These are phyloP conservation scores for Corythornis cristatus DNA, from an alignment of 2,113 vertebrate genomes.

Conservation along the genomic window DNA sequence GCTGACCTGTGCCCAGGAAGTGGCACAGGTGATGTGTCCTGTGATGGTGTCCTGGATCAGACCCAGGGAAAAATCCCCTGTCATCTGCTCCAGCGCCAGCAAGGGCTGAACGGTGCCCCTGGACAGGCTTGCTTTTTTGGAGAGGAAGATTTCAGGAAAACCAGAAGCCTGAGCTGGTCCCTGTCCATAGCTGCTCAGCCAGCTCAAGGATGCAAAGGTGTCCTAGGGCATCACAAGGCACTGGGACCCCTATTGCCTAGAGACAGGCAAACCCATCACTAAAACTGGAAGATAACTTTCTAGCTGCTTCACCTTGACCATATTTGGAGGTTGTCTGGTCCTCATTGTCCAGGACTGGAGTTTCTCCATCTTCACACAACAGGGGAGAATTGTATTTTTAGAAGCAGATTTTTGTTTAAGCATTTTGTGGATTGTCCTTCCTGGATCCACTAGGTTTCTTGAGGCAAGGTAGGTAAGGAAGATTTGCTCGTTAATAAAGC, in stretches of 20 bases:
- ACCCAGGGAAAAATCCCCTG: background rate
- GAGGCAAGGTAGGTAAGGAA: slow-evolving; percentile 6
- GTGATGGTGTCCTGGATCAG: background rate
- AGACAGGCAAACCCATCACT: background rate
- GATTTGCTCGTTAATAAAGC: slow-evolving; percentile 37
- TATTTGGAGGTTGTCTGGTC: background rate
- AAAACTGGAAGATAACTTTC: background rate
- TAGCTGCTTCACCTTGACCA: background rate
- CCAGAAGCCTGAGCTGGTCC: background rate
- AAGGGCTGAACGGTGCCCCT: background rate
- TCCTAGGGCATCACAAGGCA: background rate
- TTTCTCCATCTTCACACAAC: background rate
- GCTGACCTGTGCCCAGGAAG: background rate
- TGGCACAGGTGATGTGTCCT: rapidly evolving
- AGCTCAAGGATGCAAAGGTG: background rate
- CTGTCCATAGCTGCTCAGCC: background rate
- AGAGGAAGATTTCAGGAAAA: background rate
- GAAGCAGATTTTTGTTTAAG: background rate
- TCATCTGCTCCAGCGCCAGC: background rate
- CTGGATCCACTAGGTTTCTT: background rate
- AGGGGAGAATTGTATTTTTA: background rate
- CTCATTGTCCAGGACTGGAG: background rate
- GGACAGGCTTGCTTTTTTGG: background rate
- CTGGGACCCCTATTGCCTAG: background rate
- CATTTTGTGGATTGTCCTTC: background rate